Evolutionary conservation across 2,113 vertebrate species (phyloP), one percentile per base, ranked within the genome.

Genomic region (Odontesthes bonariensis): DNA sequence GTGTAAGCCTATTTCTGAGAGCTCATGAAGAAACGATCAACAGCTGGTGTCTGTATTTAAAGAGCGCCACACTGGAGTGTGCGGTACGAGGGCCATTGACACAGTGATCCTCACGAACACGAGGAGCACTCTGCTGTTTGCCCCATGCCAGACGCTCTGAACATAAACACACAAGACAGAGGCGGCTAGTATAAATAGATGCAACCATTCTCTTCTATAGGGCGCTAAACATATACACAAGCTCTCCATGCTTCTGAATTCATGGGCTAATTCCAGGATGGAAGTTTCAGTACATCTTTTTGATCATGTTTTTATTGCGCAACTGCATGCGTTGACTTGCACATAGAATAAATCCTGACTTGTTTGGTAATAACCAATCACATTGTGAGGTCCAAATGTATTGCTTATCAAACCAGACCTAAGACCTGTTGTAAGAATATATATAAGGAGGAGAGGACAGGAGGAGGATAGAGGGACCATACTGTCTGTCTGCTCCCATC

Each of bases 21-120:
- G 79, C 87, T 87, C 35, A 44, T 70, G 64, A 74, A 68, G 87
- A 82, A 53, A 70, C 31, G 23, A 65, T 86, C 81, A 89, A 73
- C 92, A 93, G 88, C 89, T 90, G 92, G 81, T 86, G 79, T 91
- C 87, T 82, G 88, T 92, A 89, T 92, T 92, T 91, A 90, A 92
- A 93, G 85, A 86, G 91, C 74, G 73, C 55, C 81, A 75, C 79
- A 68, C 71, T 73, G 78, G 82, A 87, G 85, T 79, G 83, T 77
- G 82, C 77, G 62, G 78, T 57, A 79, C 51, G 79, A 87, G 88
- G 77, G 82, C 87, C 89, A 90, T 81, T 90, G 88, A 91, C 85
- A 92, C 87, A 85, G 77, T 88, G 90, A 92, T 92, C 91, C 86
- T 89, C 81, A 80, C 84, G 76, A 89, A 88, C 86, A 91, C 42